Conservation (phyloP, 2,113 vertebrate species). For the Cyphotilapia sp. region DNA sequence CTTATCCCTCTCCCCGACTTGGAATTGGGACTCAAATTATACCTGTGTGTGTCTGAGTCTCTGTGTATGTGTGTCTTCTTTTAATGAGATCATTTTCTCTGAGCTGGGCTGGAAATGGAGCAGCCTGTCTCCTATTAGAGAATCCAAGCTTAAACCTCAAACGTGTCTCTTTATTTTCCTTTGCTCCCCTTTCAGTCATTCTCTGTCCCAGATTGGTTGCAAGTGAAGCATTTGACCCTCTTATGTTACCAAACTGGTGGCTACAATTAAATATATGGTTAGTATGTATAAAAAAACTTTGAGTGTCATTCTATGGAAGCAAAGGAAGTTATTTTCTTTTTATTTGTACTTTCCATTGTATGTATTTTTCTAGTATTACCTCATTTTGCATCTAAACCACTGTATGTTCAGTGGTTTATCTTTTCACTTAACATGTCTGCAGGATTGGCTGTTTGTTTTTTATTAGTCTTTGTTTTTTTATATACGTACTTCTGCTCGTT, state of each 20-base stretch:
- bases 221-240: neutral
- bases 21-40: conserved; percentile 23
- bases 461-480: neutral
- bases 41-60: neutral
- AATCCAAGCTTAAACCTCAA: neutral
- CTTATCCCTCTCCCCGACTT: conserved; percentile 13
- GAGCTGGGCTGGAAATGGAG: conserved; percentile 15
- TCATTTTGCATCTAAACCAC: neutral
- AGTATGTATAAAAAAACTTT: neutral
- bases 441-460: neutral
- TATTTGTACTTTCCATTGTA: neutral
- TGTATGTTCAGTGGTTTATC: neutral
- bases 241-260: neutral
- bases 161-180: neutral
- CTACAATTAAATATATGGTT: neutral
- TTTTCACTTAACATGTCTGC: neutral
- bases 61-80: neutral
- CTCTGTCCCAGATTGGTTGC: neutral
- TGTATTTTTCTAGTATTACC: neutral
- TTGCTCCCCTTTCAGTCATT: neutral
- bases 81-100: conserved; percentile 20
- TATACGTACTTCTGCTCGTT: neutral
- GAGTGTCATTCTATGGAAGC: neutral
- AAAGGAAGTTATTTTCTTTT: neutral
- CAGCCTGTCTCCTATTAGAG: conserved; percentile 4